These are phyloP conservation scores for Homarus americanus DNA, from an alignment of 1,140 invertebrate species.

Conservation along the genomic window DNA sequence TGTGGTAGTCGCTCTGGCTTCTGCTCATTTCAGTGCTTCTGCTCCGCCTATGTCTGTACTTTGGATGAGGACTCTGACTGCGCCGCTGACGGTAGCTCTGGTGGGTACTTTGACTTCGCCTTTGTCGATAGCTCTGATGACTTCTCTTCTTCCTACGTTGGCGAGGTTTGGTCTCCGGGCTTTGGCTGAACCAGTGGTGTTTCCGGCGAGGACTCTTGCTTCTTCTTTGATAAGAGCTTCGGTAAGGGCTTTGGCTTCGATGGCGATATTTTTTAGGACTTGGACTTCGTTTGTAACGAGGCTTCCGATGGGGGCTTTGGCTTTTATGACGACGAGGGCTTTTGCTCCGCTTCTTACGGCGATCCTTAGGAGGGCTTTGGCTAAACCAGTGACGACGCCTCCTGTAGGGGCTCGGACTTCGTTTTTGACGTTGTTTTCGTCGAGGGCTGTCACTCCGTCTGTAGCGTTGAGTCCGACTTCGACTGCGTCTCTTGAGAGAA, in stretches of 20 bases:
- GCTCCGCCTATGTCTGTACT: conserved; percentile 16
- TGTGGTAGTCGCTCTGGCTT: conserved; percentile 35
- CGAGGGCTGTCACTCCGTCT: background rate
- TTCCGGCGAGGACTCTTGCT: background rate
- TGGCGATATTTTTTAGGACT: background rate
- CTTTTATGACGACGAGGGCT: background rate
- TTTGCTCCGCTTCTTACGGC: background rate
- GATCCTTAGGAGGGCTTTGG: background rate
- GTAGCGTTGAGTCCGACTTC: background rate
- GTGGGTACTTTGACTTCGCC: conserved; percentile 29
- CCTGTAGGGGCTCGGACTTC: background rate
- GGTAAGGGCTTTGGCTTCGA: background rate
- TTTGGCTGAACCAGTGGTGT: conserved; percentile 31
- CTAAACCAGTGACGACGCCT: conserved; percentile 35
- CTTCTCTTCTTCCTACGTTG: background rate
- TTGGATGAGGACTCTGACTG: conserved; percentile 31
- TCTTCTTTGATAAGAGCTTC: background rate
- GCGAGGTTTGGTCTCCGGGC: background rate
- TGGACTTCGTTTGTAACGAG: background rate
- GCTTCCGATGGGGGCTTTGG: conserved; percentile 17
- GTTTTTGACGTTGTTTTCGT: background rate
- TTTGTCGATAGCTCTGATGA: conserved; percentile 16
- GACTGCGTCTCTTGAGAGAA: conserved; percentile 4
- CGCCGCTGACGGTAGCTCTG: conserved; percentile 20
- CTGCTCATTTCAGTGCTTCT: conserved; percentile 38